Percentiles rank a stretch among this genome's conserved stretches.
Conservation (phyloP, 2,113 vertebrate species). For the Microcebus jonahi region DNA sequence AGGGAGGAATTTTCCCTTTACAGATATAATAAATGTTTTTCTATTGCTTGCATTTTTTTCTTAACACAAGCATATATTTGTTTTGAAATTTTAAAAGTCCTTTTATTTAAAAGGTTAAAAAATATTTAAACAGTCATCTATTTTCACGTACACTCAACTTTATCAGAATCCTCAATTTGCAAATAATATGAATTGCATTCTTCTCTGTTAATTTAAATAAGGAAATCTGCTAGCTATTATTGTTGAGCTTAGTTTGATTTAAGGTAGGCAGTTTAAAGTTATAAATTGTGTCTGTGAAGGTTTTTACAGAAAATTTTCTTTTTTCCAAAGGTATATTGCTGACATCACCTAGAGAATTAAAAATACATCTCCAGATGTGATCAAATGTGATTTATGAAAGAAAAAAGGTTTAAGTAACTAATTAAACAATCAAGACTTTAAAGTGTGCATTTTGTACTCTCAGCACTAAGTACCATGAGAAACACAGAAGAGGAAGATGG, state of each 20-base stretch:
- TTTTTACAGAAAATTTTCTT: background rate
- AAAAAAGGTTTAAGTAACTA: background rate
- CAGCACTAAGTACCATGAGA: background rate
- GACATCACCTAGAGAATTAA: background rate
- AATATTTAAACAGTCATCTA: background rate
- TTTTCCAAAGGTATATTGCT: background rate
- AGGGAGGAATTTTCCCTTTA: background rate
- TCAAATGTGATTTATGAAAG: background rate
- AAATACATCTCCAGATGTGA: background rate
- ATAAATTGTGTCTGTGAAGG: background rate
- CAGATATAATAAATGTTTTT: background rate
- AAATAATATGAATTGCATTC: background rate
- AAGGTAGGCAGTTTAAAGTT: background rate
- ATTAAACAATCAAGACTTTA: slow-evolving; percentile 8
- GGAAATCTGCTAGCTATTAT: background rate
- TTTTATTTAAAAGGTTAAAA: background rate
- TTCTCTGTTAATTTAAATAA: slow-evolving; percentile 4
- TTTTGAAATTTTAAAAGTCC: background rate
- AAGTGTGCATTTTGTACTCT: background rate
- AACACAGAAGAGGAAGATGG: background rate
- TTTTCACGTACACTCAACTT: slow-evolving; percentile 11
- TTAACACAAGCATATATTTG: background rate
- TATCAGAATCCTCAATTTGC: background rate
- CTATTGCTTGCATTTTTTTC: background rate
- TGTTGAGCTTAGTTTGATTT: background rate